Base-by-base conservation (phyloP, 2,888 invertebrate species). In the Diogma glabrata region DNA sequence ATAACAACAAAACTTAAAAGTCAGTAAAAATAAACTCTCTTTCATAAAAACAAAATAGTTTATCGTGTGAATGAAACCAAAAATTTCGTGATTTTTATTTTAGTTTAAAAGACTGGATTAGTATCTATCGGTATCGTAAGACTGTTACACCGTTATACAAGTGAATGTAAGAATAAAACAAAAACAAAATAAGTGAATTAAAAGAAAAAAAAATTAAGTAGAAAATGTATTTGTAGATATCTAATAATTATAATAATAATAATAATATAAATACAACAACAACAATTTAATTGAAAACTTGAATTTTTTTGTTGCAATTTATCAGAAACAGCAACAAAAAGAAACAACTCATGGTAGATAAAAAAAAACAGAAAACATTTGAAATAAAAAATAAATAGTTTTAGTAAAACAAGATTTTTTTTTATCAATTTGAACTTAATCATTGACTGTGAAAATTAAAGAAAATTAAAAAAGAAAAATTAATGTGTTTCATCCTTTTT, bases 91-190 rank as follows among this genome's bases (percentile, higher is more conserved):
- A 26, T 46, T 24, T 46, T 23, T 46, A 46, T 46, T 24, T 46
- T 46, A 22, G 24, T 24, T 24, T 10, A 46, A 46, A 46, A 24
- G 53, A 59, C 54, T 60, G 43, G 22, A 43, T 43, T 43, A 43
- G 43, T 43, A 43, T 43, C 43, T 43, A 43, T 43, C 43, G 43
- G 43, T 22, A 43, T 43, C 43, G 43, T 43, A 43, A 43, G 43
- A 43, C 43, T 43, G 43, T 43, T 43, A 22, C 43, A 43, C 43
- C 43, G 43, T 43, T 43, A 43, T 43, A 43, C 43, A 43, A 43
- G 43, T 43, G 43, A 43, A 43, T 22, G 43, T 19, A 22, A 43
- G 22, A 22, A 20, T 16, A 19, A 14, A 7, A 36, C 9, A 36
- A 36, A 33, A n/a, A 33, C 12, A 36, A 17, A 36, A 28, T 28